Evolutionary conservation across 2,113 vertebrate species (phyloP).

Genomic region (Prunella himalayana): DNA sequence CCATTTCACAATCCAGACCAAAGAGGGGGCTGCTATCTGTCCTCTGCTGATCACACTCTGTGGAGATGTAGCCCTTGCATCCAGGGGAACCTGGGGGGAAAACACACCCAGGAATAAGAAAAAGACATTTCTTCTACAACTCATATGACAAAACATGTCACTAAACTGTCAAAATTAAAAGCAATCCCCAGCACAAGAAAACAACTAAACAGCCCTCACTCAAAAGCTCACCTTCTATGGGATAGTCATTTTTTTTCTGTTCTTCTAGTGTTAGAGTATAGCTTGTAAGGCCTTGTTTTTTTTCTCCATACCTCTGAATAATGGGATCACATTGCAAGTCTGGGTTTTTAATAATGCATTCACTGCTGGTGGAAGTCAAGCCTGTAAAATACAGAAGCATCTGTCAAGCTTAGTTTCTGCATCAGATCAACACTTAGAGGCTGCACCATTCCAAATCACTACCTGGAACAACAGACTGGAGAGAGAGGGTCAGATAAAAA

Average conservation of each 20-base stretch:
- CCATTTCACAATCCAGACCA: conserved; percentile 94
- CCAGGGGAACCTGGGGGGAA: conserved; percentile 69
- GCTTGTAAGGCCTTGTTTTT: conserved; percentile 58
- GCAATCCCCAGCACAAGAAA: neutral
- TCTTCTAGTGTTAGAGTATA: conserved; percentile 69
- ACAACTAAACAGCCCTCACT: neutral
- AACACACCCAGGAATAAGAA: neutral
- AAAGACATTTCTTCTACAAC: neutral
- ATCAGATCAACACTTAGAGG: neutral
- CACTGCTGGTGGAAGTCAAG: conserved; percentile 17
- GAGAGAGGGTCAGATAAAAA: neutral
- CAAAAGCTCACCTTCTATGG: conserved; percentile 63
- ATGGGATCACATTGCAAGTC: conserved; percentile 48
- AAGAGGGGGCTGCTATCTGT: conserved; percentile 87
- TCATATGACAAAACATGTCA: neutral
- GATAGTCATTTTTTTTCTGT: conserved; percentile 66
- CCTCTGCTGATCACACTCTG: conserved; percentile 59
- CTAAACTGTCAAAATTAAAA: neutral
- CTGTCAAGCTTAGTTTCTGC: neutral
- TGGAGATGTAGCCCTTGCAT: conserved; percentile 74
- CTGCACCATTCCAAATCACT: neutral
- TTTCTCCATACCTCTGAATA: conserved; percentile 62
- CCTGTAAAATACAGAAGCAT: conserved; percentile 26
- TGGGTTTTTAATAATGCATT: neutral
- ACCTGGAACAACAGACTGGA: neutral